Evolutionary conservation across 2,797 vertebrate species (phyloP).

Genomic region (Morelia viridis): DNA sequence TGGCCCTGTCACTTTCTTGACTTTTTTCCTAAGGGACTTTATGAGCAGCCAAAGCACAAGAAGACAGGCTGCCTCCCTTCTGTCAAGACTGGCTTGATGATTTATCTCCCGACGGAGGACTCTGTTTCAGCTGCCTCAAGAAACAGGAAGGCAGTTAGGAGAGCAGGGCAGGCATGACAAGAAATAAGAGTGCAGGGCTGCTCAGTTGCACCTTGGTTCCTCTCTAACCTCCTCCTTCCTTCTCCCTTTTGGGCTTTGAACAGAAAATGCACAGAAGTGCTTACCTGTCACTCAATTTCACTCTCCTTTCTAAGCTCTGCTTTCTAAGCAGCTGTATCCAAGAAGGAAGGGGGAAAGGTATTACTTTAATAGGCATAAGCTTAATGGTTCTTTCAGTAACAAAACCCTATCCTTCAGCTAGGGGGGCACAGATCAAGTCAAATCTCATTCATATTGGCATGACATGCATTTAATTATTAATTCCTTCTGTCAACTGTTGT

Average conservation of each 20-base stretch:
- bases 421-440: neutral
- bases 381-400: neutral
- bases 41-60: neutral
- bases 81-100: neutral
- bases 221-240: neutral
- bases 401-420: neutral
- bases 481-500: neutral
- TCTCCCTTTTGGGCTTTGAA: neutral
- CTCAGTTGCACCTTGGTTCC: neutral
- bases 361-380: neutral
- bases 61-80: neutral
- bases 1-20: neutral
- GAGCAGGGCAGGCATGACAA: neutral
- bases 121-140: neutral
- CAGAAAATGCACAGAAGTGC: neutral
- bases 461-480: neutral
- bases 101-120: neutral
- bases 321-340: neutral
- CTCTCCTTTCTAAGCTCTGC: neutral
- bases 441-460: neutral
- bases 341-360: neutral
- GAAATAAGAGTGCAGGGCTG: neutral
- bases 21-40: neutral
- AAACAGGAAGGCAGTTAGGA: neutral
- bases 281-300: neutral